Conservation (phyloP, 2,797 vertebrate genomes). For the Picus viridis region DNA sequence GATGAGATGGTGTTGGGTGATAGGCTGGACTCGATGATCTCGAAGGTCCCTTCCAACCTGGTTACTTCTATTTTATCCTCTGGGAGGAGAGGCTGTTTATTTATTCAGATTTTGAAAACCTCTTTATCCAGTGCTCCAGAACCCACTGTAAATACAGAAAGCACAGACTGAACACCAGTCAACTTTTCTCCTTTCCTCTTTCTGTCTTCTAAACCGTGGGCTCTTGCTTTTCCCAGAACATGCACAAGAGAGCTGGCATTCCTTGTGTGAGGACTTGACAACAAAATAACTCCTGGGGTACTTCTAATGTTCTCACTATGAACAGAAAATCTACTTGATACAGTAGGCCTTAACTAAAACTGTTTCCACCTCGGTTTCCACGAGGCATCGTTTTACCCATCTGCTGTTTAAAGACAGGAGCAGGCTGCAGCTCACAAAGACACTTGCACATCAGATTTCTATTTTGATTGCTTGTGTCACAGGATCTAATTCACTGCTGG, state of each 20-base stretch:
- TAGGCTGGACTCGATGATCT: too few relatives aligned
- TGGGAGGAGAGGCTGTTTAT: not conserved
- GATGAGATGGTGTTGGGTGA: too few relatives aligned
- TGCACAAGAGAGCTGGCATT: not conserved
- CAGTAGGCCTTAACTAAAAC: slow-evolving; percentile 59
- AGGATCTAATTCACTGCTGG: slow-evolving; percentile 50
- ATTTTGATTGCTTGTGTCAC: slow-evolving; percentile 48
- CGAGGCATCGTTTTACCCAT: slow-evolving; percentile 47
- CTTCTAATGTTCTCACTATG: slow-evolving; percentile 51
- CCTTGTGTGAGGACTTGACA: not conserved
- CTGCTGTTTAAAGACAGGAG: slow-evolving; percentile 58
- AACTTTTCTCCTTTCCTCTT: not conserved
- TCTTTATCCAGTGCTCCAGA: not conserved
- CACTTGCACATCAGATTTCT: slow-evolving; percentile 49
- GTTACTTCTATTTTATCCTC: too few relatives aligned
- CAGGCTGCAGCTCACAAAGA: slow-evolving; percentile 16
- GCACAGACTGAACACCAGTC: not conserved
- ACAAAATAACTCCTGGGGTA: not conserved
- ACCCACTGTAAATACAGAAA: not conserved
- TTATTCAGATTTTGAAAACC: not conserved
- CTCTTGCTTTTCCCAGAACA: not conserved
- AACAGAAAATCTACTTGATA: slow-evolving; percentile 68
- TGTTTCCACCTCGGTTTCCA: slow-evolving; percentile 51
- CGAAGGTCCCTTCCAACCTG: too few relatives aligned
- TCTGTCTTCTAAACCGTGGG: not conserved